Base-by-base conservation (phyloP, 1,140 invertebrate genomes). In the Trachymyrmex cornetzi region DNA sequence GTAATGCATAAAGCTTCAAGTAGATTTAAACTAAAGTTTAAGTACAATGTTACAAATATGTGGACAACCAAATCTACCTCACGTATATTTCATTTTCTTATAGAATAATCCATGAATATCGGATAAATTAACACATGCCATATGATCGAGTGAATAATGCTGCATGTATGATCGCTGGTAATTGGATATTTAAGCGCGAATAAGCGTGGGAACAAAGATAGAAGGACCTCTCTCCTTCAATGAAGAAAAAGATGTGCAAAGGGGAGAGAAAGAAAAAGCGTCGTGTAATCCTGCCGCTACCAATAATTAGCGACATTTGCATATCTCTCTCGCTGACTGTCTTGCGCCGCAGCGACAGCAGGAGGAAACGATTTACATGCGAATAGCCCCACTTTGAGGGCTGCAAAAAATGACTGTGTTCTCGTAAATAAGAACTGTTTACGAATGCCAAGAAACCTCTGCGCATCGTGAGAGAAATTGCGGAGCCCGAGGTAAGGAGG, bases 291-390 rank as follows among this genome's bases (percentile, higher is more conserved):
- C 91, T 77, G 87, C 82, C 87, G 89, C 90, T 92, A 93, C 92
- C 90, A 92, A 93, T 94, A 95, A 95, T 95, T 95, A 95, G 94
- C 88, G 91, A 91, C 90, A 95, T 95, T 95, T 94, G 94, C 94
- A 95, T 95, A 94, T 94, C 93, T 93, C 89, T 71, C 85, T 48
- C 66, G 72, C 84, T 74, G 89, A 86, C 86, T 72, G 87, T 86
- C 71, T 72, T 53, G 48, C 64, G 89, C 44, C 88, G 75, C 71
- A 53, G 71, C 71, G 67, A 71, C 64, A 66, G 34, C 34, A 44
- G 72, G 53, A 80, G 66, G 86, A 90, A 91, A 79, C 90, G 87
- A 95, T 95, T 95, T 95, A 92, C 94, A 94, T 95, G 91, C 92
- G 93, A 95, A 95, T 95, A 85, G 90, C 85, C 85, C 82, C 64